These are phyloP conservation scores for Danio albolineatus DNA, from an alignment of 2,797 vertebrate genomes.

Conservation along the genomic window DNA sequence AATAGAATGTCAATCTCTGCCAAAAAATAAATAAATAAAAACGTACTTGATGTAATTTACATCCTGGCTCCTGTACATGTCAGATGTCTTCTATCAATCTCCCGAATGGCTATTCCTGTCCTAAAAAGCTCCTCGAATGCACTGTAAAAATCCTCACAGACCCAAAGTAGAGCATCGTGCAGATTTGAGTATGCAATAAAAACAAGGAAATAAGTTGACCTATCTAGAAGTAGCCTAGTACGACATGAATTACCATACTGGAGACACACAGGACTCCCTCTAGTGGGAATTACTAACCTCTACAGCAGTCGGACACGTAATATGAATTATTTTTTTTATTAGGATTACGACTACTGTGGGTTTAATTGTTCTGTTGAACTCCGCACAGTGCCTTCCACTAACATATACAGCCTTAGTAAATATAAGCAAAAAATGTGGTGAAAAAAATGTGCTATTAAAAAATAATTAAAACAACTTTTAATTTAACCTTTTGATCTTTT, in stretches of 20 bases:
- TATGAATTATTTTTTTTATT: constrained; percentile 9
- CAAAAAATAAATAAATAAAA: no score
- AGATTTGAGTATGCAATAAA: neutral
- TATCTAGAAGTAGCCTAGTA: neutral
- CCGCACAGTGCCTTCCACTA: no score
- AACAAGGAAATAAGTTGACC: constrained; percentile 15
- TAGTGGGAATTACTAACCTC: constrained; percentile 36
- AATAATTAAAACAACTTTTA: no score
- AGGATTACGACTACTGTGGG: constrained; percentile 1
- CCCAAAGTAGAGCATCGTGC: neutral
- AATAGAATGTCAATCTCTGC: neutral
- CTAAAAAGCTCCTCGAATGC: neutral
- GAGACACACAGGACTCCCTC: constrained; percentile 6
- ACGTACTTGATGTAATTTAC: neutral
- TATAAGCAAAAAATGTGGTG: no score
- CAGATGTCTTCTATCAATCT: neutral
- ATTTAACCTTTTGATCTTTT: no score
- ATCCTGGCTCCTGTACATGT: neutral
- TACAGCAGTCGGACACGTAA: constrained; percentile 44
- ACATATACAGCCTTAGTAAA: no score
- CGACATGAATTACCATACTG: constrained; percentile 28
- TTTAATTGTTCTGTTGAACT: constrained; percentile 21
- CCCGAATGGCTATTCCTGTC: neutral
- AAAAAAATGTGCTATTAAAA: no score
- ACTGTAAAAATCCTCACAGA: neutral